phyloP scores from a whole-genome alignment of 2,888 invertebrate species.

The Hartigia nigra region DNA sequence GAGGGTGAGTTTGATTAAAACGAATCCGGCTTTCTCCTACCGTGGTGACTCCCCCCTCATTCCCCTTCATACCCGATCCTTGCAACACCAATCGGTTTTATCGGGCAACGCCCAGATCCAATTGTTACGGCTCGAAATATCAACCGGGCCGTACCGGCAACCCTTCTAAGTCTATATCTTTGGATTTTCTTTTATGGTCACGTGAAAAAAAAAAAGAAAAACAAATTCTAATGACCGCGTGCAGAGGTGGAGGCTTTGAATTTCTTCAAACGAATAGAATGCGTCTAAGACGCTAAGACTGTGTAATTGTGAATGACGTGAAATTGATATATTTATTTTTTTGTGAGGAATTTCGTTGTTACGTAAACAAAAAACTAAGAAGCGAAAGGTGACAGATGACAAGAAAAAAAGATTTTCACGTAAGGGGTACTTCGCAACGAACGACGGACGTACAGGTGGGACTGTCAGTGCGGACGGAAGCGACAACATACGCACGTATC shows the following conservation, averaged over 20 bases:
- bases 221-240: not conserved
- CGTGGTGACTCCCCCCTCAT: not conserved
- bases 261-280: not conserved
- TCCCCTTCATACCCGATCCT: constrained; percentile 7
- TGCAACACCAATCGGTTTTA: constrained; percentile 22
- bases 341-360: not conserved
- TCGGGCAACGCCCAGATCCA: constrained; percentile 32
- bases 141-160: not conserved
- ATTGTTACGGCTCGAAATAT: not conserved
- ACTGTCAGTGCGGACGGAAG: not conserved
- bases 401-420: not conserved
- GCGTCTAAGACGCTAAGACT: not conserved
- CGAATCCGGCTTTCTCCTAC: constrained; percentile 26
- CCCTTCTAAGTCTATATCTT: not conserved
- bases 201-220: not conserved
- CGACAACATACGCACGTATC: not conserved
- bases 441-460: not conserved
- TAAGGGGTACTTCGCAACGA: not conserved
- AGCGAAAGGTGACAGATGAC: not conserved
- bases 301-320: not conserved
- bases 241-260: not conserved
- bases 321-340: not conserved
- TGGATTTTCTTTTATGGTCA: not conserved
- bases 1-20: constrained; percentile 36
- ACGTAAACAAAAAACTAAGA: not conserved